Base-by-base conservation (phyloP, 2,113 vertebrate genomes). In the Ciconia stormi region DNA sequence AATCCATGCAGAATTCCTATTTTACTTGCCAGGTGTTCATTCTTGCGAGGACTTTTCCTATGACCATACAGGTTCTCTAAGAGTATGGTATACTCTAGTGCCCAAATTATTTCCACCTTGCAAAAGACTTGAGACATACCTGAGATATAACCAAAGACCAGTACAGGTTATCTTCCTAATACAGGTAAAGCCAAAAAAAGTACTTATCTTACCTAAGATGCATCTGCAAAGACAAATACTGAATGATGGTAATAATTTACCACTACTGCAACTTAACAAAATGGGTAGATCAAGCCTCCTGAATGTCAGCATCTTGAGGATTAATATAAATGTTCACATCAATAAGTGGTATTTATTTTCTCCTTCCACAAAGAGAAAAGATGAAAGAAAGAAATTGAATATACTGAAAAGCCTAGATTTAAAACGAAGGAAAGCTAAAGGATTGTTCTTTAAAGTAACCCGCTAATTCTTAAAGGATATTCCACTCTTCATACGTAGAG, bases 381-480 rank as follows among this genome's bases (percentile, higher is more conserved):
- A 84, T 86, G 46, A 83, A 61, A 91, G 34, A 72, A 55, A 85
- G 38, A n/a, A 79, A 73, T 47, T 16, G 4, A 85, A 69, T 56
- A 66, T 42, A 34, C 44, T 52, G 30, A 67, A 87, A 93, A 92
- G 14, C 32, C 26, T 78, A 71, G 71, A 85, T 70, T 78, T 66
- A 87, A 66, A 87, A 89, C 87, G 22, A 79, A 73, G 38, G 55
- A 63, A 80, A 85, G 34, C 69, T 95, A 42, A 67, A 90, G 52
- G 14, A 78, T 56, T 90, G 62, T 58, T 86, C 72, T 94, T 78
- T 90, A 94, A 93, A 81, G 56, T 50, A 90, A 81, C 30, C 30
- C 50, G 36, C 56, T 88, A 86, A 93, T 90, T 93, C 82, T 89
- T 90, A 78, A 76, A 78, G 72, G 93, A 36, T 63, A 93, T 92